Evolutionary conservation across 2,888 invertebrate genomes (phyloP).

Genomic region (Craniophora ligustri): DNA sequence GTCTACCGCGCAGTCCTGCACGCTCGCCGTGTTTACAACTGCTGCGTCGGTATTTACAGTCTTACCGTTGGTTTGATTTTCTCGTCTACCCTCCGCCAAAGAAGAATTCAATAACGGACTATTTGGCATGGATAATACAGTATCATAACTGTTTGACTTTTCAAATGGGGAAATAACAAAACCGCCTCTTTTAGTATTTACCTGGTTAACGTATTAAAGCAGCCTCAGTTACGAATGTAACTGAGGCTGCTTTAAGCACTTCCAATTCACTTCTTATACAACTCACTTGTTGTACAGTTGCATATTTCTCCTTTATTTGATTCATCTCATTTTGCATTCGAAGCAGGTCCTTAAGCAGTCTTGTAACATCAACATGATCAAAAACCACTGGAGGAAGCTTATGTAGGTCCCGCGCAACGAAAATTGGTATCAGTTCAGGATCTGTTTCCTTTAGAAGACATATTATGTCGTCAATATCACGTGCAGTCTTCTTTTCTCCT

Average conservation of each 20-base stretch:
- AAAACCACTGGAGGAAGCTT: not conserved
- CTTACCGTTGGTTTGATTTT: not conserved
- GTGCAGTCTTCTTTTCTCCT: not conserved
- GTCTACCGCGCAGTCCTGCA: not conserved
- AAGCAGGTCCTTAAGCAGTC: not conserved
- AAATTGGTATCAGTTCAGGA: not conserved
- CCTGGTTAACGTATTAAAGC: no score
- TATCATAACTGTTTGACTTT: not conserved
- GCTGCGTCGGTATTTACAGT: not conserved
- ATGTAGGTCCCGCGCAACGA: conserved; percentile 1
- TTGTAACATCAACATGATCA: conserved; percentile 1
- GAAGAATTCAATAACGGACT: not conserved
- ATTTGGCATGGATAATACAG: not conserved
- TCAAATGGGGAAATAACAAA: no score
- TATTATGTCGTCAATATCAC: not conserved
- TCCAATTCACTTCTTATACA: not conserved
- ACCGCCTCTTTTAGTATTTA: no score
- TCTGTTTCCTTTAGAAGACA: no score
- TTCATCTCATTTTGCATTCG: not conserved
- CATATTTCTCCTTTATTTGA: not conserved
- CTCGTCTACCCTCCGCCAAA: not conserved
- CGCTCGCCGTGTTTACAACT: not conserved
- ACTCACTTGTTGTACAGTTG: not conserved
- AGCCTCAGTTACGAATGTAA: not conserved
- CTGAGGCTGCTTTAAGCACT: not conserved